Base-by-base conservation (phyloP, 2,113 vertebrate species). In the Syngnathoides biaculeatus region DNA sequence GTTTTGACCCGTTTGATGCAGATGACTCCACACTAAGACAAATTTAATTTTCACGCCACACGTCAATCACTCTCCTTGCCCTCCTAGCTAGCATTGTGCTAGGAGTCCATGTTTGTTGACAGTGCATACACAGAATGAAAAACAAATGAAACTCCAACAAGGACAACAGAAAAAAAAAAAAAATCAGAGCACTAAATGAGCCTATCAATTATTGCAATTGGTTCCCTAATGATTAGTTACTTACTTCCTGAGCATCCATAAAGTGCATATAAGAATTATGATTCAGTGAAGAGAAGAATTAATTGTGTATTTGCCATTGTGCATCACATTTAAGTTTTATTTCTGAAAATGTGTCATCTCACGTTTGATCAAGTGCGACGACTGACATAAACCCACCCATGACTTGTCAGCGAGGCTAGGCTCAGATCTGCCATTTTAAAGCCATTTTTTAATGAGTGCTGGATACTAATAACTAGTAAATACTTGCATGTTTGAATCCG, bases 231-330 rank as follows among this genome's bases (percentile, higher is more conserved):
- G 55, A 57, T 57, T 57, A 55, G 56, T 60, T 4, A n/a, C 17
- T 10, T 20, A 42, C 8, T 42, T 39, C 38, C 59, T 61, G 59
- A 61, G 59, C n/a, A 40, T 40, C 19, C 11, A 14, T 61, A 40
- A 61, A 61, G 59, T 61, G 39, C 35, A 61, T 61, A 11, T 22
- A 42, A 14, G 38, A 61, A 61, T 61, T 61, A 61, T 17, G 26
- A 57, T 57, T 61, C 17, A 39, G 42, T 14, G 20, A 39, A n/a
- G n/a, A 13, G 20, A 40, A 26, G 13, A 56, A 13, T 42, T 60
- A 22, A 39, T 39, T 5, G 55, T 62, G 12, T 13, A 39, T 60
- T 60, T 39, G 9, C 1, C 20, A 60, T 22, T 13, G 19, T 5
- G 6, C 45, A 6, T 15, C n/a, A 14, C 26, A 24, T 55, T 55